Evolutionary conservation across 2,888 invertebrate species (phyloP).

Genomic region (Parascotia fuliginaria): DNA sequence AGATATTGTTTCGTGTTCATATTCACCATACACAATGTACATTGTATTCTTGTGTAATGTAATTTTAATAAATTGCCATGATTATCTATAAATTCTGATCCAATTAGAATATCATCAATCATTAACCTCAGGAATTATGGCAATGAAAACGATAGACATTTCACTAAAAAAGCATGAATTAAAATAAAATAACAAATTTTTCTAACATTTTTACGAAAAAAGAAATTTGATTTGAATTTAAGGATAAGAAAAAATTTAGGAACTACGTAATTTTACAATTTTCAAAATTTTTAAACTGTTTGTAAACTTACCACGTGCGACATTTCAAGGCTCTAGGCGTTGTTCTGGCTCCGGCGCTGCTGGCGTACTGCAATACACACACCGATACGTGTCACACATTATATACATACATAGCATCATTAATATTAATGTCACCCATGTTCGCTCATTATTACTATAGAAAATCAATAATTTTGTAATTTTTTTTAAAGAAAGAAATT

Average conservation of each 20-base stretch:
- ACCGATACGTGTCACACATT: conserved; percentile 67
- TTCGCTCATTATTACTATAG: conserved; percentile 41
- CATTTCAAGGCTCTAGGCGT: conserved; percentile 88
- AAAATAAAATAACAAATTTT: no score
- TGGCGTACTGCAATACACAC: conserved; percentile 94
- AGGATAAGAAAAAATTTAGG: no score
- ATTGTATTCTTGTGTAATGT: no score
- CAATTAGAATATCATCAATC: conserved; percentile 4
- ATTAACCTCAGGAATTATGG: no score
- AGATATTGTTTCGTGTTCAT: no score
- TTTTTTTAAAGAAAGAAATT: no score
- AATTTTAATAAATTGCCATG: not conserved
- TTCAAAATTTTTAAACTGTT: not conserved
- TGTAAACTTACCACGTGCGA: conserved; percentile 66
- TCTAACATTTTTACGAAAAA: no score
- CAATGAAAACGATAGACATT: not conserved
- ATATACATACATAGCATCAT: conserved; percentile 61
- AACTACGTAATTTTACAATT: no score
- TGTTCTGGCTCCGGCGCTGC: conserved; percentile 94
- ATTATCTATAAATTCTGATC: not conserved
- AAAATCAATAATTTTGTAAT: not conserved
- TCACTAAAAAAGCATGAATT: not conserved
- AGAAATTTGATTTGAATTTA: no score
- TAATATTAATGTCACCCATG: conserved; percentile 40
- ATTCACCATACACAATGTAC: not conserved